These are phyloP conservation scores for Orchesellides sinensis DNA, from an alignment of 2,888 invertebrate genomes.

Conservation along the genomic window DNA sequence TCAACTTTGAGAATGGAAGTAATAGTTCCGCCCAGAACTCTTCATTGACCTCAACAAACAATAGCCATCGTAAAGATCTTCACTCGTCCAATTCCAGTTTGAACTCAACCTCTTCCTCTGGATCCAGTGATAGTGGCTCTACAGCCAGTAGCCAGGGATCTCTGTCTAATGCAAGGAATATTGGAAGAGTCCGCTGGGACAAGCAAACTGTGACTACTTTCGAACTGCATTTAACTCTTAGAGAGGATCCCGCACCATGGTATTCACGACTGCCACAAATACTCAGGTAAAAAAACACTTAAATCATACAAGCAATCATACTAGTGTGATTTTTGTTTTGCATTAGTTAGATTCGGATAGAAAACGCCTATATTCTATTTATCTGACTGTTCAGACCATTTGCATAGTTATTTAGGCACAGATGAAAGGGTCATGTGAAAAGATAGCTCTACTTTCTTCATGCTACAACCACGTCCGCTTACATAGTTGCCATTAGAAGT, in stretches of 20 bases:
- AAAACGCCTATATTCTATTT: not conserved
- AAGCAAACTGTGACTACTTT: constrained; percentile 92
- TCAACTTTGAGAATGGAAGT: constrained; percentile 66
- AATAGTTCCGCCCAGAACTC: constrained; percentile 33
- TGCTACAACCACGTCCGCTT: constrained; percentile 10
- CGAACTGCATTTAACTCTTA: constrained; percentile 91
- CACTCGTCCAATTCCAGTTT: constrained; percentile 64
- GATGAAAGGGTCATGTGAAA: constrained; percentile 67
- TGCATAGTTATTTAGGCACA: no score
- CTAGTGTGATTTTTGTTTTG: not conserved
- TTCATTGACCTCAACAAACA: constrained; percentile 23
- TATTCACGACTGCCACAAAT: constrained; percentile 91
- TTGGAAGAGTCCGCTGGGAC: constrained; percentile 84
- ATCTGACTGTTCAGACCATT: constrained; percentile 14
- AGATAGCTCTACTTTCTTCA: constrained; percentile 35
- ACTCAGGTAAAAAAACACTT: constrained; percentile 83
- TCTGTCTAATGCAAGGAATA: constrained; percentile 39
- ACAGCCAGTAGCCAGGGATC: constrained; percentile 29
- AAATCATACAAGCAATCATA: not conserved
- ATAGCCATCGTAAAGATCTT: constrained; percentile 48
- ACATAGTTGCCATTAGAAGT: not conserved
- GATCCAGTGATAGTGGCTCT: constrained; percentile 54
- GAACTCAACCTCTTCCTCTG: constrained; percentile 62
- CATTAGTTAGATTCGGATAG: no score
- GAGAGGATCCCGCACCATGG: constrained; percentile 92